Evolutionary conservation across 2,888 invertebrate species (phyloP).

Genomic region (Noctua janthe): DNA sequence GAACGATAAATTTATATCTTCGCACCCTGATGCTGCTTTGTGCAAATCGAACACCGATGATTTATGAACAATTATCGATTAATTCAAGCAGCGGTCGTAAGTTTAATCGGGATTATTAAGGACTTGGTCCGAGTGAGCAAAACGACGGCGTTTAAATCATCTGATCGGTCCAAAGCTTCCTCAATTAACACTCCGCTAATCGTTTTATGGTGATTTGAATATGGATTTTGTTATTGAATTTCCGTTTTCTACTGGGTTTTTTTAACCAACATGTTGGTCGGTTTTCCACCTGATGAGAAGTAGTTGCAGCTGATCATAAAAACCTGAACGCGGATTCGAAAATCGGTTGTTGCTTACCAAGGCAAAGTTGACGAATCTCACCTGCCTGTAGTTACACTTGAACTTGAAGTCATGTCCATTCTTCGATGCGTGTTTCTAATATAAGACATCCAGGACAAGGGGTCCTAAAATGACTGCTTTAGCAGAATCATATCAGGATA

Average conservation of each 20-base stretch:
- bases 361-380: not conserved
- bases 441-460: too few relatives aligned
- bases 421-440: not conserved
- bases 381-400: not conserved
- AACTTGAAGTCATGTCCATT: not conserved
- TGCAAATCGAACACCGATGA: slow-evolving; percentile 89
- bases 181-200: slow-evolving; percentile 72
- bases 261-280: rapidly evolving
- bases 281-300: not conserved
- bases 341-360: not conserved
- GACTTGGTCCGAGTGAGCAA: slow-evolving; percentile 78
- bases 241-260: slow-evolving; percentile 5
- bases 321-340: too few relatives aligned
- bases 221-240: slow-evolving; percentile 47
- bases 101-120: slow-evolving; percentile 88
- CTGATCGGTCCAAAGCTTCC: slow-evolving; percentile 69
- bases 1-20: slow-evolving; percentile 87
- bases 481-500: too few relatives aligned
- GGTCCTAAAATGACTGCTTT: too few relatives aligned
- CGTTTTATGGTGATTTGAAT: slow-evolving; percentile 54
- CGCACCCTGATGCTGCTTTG: slow-evolving; percentile 89
- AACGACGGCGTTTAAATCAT: slow-evolving; percentile 81
- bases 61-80: slow-evolving; percentile 91
- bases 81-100: slow-evolving; percentile 90
- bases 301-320: too few relatives aligned